A percentile compares a stretch with the other conserved stretches of the same genome.
phyloP scores from a whole-genome alignment of 2,797 vertebrate species.

The Acridotheres tristis region DNA sequence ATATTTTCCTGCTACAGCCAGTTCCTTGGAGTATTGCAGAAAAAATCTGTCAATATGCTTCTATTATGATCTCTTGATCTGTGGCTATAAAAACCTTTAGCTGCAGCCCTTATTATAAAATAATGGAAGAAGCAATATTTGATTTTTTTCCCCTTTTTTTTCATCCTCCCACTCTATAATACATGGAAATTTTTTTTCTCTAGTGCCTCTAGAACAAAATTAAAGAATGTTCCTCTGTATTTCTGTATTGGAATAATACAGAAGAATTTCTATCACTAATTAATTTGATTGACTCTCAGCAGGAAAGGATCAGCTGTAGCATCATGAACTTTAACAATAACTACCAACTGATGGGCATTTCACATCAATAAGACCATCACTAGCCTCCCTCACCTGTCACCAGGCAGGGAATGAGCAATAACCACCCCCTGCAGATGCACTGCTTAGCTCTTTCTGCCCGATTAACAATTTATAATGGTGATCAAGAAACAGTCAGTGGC shows the following conservation, averaged over 20 bases:
- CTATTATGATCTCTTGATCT: constrained; percentile 99
- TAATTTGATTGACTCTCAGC: constrained; percentile 93
- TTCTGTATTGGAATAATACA: constrained; percentile 78
- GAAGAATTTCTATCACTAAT: constrained; percentile 87
- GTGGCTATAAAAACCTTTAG: constrained; percentile 95
- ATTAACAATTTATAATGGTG: constrained; percentile 99
- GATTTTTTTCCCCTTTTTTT: constrained; percentile 68
- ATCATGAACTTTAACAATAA: constrained; percentile 88
- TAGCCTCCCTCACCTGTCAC: constrained; percentile 91
- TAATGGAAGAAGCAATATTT: constrained; percentile 87
- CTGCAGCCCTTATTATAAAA: constrained; percentile 93
- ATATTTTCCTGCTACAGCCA: constrained; percentile 94
- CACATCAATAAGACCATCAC: constrained; percentile 89
- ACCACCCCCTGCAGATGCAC: constrained; percentile 82
- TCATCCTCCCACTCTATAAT: constrained; percentile 63
- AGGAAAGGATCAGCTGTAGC: constrained; percentile 85
- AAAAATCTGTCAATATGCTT: constrained; percentile 98
- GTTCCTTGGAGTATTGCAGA: constrained; percentile 92
- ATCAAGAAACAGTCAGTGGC: constrained; percentile 98
- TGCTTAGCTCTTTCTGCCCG: constrained; percentile 92
- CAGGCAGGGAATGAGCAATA: constrained; percentile 88
- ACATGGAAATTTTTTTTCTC: constrained; percentile 70
- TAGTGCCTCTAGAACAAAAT: constrained; percentile 75
- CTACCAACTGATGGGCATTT: constrained; percentile 88
- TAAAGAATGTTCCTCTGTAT: constrained; percentile 71